Evolutionary conservation across 1,140 invertebrate species (phyloP), one percentile per base, ranked within the genome.

Genomic region (Drosophila melanica): DNA sequence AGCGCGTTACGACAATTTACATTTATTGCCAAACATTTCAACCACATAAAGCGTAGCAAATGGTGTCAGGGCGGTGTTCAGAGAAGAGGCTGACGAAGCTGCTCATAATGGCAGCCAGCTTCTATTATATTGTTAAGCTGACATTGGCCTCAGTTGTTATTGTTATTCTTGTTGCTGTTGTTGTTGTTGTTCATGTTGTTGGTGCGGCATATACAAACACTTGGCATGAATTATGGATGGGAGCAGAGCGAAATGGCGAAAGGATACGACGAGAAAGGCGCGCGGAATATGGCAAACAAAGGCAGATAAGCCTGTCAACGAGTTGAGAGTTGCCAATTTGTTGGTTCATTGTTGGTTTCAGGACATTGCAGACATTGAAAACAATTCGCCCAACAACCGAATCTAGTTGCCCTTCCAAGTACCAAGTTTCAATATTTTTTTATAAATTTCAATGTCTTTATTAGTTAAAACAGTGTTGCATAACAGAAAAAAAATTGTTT

Each of bases 71-170:
- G n/a, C 27, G 20, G 37, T 8, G 14, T 16, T 16, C 1, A 3
- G 10, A 33, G 33, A 9, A 9, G 14, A 10, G 20, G 23, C 12
- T 20, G 35, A 16, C 12, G 30, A 35, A 27, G 35, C n/a, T 10
- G 8, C 23, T 14, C 39, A 18, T 27, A 63, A 44, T 42, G 35
- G 50, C 64, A 53, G 48, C 47, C 67, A 64, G 47, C 65, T 82
- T 59, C 71, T 59, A 84, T 79, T 71, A 84, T 75, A 72, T 79
- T 67, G 53, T 79, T 82, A 66, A 72, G 80, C 63, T 79, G 80
- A 65, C 71, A 84, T 82, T 78, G 79, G 79, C 75, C 79, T 57
- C 41, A 42, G 20, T 57, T 23, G 14, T 47, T 30, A n/a, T 47
- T 27, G 39, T 44, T 42, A n/a, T 8, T 27, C 12, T 50, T 59